Conservation (phyloP, 2,888 invertebrate species). For the Drosophila lutescens region DNA sequence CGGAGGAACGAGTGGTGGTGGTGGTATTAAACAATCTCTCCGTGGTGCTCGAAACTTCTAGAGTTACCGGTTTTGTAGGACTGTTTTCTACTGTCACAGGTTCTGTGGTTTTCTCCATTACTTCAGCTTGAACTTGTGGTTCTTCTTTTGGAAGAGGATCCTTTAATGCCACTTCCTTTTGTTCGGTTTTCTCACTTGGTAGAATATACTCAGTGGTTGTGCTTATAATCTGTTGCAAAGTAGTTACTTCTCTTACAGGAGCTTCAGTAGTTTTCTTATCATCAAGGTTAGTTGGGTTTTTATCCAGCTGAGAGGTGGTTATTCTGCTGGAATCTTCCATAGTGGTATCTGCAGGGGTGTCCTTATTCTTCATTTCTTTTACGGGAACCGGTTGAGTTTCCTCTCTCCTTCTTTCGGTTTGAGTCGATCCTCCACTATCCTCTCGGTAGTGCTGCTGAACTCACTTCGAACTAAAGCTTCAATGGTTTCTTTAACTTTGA, state of each 20-base stretch:
- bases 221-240: neutral
- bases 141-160: neutral
- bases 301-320: no score
- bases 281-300: neutral
- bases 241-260: neutral
- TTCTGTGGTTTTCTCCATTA: neutral
- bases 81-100: neutral
- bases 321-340: neutral
- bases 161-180: neutral
- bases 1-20: slow-evolving; percentile 54
- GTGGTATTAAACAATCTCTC: slow-evolving; percentile 20
- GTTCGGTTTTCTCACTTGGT: neutral
- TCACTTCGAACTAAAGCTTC: neutral
- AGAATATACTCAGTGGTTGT: neutral
- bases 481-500: neutral
- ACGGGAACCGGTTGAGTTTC: neutral
- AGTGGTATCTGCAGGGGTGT: no score
- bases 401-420: neutral
- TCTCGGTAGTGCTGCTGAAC: neutral
- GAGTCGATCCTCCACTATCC: neutral
- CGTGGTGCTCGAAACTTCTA: slow-evolving; percentile 3
- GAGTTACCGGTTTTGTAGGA: neutral
- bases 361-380: neutral
- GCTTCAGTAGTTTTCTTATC: neutral
- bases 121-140: neutral